Conservation (phyloP, 2,797 vertebrate species). For the Trichosurus vulpecula region DNA sequence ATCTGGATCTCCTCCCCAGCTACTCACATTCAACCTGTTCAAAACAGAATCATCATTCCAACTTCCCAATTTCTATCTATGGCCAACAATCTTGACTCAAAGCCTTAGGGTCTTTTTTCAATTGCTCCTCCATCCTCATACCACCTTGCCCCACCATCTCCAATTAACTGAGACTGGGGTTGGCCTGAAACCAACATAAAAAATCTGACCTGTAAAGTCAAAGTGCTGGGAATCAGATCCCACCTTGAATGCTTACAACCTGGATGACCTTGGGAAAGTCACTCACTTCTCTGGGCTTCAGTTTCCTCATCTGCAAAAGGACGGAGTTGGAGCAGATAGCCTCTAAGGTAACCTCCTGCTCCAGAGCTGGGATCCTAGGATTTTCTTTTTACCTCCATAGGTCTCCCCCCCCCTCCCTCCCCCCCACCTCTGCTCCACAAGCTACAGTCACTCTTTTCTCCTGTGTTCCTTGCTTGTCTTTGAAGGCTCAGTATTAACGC, state of each 20-base stretch:
- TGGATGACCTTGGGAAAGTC: neutral
- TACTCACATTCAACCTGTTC: neutral
- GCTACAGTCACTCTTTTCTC: slow-evolving; percentile 2
- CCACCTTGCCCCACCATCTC: neutral
- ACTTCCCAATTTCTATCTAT: neutral
- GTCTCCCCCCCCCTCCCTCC: neutral
- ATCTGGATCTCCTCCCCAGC: neutral
- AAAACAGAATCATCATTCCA: neutral
- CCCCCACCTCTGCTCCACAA: neutral
- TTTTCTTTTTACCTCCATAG: neutral
- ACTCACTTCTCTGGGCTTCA: neutral
- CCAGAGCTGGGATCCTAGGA: neutral
- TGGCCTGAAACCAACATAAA: no score
- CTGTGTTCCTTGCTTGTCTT: neutral
- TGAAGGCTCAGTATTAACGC: neutral
- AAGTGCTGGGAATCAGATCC: neutral
- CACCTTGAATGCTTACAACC: neutral
- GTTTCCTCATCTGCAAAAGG: neutral
- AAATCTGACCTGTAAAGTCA: neutral
- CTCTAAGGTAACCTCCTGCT: neutral
- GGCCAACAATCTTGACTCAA: neutral
- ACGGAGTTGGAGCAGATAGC: neutral
- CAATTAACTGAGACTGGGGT: neutral
- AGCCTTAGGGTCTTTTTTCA: neutral
- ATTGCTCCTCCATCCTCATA: neutral